Base-by-base conservation (phyloP, 2,113 vertebrate genomes). In the Scortum barcoo region DNA sequence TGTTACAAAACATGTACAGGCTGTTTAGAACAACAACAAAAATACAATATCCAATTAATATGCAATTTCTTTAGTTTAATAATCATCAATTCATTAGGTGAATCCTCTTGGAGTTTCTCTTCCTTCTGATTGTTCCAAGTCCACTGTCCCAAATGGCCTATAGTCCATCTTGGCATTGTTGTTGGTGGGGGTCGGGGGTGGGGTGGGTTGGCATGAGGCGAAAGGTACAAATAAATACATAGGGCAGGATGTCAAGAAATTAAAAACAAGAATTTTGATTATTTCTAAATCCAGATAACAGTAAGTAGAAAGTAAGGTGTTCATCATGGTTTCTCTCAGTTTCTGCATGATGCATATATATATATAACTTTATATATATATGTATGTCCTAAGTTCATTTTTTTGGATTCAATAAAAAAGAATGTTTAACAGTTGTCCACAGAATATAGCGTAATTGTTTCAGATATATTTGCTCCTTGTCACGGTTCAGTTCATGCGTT, bases 1-100 rank as follows among this genome's bases (percentile, higher is more conserved):
- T 53, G 88, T 93, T 93, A 94, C 89, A 95, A 95, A 95, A 95
- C 91, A 93, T 93, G 83, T 94, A 94, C 92, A 95, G 92, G 94
- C 93, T 94, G 94, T 94, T 94, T 94, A 93, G 91, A 95, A 95
- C 92, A 93, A 93, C 92, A 96, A 95, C 93, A 95, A 93, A 94
- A 93, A 94, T 94, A 93, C 94, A 95, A 93, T 89, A 91, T 93
- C 86, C 83, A 93, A 93, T 95, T 89, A 85, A 86, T 93, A 92
- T 93, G 91, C 85, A 88, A 68, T 92, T 92, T 86, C 57, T 81
- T 83, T 86, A 82, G 63, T 87, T 91, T 91, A 93, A 93, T 94
- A 72, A 89, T 88, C 62, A 90, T 90, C 78, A 87, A 90, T 91
- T 89, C 67, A 71, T 88, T 65, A 86, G 77, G 71, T 85, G 86